phyloP scores from a whole-genome alignment of 1,140 invertebrate species.

The Drosophila auraria region DNA sequence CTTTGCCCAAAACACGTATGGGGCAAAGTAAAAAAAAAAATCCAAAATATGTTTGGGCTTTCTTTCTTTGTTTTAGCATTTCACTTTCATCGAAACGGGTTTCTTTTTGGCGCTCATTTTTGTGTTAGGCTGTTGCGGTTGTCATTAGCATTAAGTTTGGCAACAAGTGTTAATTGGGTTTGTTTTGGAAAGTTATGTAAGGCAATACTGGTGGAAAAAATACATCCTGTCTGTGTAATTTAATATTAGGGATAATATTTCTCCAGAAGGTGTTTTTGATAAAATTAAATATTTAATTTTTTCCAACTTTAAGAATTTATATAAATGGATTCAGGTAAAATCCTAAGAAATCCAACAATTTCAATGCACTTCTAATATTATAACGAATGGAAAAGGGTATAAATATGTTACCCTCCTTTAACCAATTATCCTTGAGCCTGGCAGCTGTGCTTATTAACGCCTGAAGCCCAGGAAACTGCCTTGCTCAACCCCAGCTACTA shows the following conservation, averaged over 20 bases:
- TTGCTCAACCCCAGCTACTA: conserved; percentile 24
- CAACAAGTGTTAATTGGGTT: conserved; percentile 32
- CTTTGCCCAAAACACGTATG: conserved; percentile 16
- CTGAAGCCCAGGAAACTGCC: conserved; percentile 22
- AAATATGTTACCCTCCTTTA: background rate
- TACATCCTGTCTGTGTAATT: background rate
- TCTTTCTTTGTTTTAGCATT: conserved; percentile 9
- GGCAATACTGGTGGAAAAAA: background rate
- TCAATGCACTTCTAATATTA: background rate
- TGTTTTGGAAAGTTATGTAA: conserved; percentile 17
- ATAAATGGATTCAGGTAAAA: too few species aligned
- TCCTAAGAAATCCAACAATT: too few species aligned
- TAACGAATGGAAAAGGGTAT: too few species aligned
- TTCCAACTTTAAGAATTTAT: too few species aligned
- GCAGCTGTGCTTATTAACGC: conserved; percentile 13
- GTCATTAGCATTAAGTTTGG: conserved; percentile 4
- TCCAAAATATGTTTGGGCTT: conserved; percentile 10
- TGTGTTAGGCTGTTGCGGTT: background rate
- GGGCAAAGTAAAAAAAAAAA: conserved; percentile 21
- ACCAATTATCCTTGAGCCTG: background rate
- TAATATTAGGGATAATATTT: too few species aligned
- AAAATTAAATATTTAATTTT: background rate
- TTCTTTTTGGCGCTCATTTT: conserved; percentile 4
- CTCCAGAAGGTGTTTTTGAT: background rate
- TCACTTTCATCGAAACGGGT: conserved; percentile 39